Base-by-base conservation (phyloP, 1,140 invertebrate species). In the Heliconius hermathena region DNA sequence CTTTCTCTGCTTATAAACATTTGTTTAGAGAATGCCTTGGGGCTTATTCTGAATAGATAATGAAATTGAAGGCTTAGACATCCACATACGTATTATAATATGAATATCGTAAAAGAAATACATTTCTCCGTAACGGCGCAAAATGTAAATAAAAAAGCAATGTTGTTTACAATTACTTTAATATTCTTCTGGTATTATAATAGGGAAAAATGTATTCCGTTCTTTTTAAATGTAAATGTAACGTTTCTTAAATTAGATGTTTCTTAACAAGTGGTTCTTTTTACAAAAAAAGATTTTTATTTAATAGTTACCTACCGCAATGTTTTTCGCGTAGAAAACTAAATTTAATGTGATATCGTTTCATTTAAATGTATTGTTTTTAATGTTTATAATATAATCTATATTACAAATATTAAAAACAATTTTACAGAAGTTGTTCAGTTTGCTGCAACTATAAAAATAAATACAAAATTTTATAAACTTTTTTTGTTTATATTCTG, bases 21-120 rank as follows among this genome's bases (percentile, higher is more conserved):
- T 79, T 79, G 60, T 74, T 74, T 54, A 46, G 33, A 33, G 38
- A 60, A 52, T n/a, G 71, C 77, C 73, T 79, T 74, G 57, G 26
- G 57, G 41, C 46, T 41, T 74, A 74, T 71, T 74, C 22, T 79
- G 71, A 60, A 66, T 73, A 73, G 77, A 78, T 78, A 78, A 78
- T 73, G 77, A 73, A 78, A 78, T 73, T 78, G 71, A 33, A 46
- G 71, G 71, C 77, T 73, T 52, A 73, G 11, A 66, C 75, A 41
- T 76, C 20, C 74, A 20, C 11, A 76, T 60, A 70, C 33, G 13
- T 26, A n/a, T n/a, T n/a, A n/a, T 57, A 11, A 66, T 11, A 60
- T 22, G 33, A 76, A 66, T 38, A 66, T 36, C 74, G 8, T 70
- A 54, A 72, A 72, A 72, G 36, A 72, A 41, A 72, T 22, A 72